These are phyloP conservation scores for Labeo rohita DNA, from an alignment of 2,113 vertebrate species.

Conservation along the genomic window DNA sequence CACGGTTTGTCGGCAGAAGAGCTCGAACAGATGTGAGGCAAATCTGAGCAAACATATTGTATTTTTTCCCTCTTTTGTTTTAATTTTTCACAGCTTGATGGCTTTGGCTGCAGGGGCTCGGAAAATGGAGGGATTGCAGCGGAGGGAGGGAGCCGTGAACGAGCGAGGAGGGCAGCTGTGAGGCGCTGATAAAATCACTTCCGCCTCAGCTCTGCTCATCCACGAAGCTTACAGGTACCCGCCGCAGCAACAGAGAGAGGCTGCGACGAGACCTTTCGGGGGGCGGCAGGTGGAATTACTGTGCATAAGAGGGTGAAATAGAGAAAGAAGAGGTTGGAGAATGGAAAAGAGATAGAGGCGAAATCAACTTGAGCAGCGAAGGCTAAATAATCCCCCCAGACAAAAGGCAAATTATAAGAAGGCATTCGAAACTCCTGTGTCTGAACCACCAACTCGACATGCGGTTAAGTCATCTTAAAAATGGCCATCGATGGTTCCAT, in stretches of 20 bases:
- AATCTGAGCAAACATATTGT: constrained; percentile 59
- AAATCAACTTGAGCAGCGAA: constrained; percentile 35
- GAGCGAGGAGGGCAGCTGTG: constrained; percentile 47
- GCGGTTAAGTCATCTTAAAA: background rate
- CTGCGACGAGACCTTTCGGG: constrained; percentile 30
- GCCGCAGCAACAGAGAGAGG: constrained; percentile 6
- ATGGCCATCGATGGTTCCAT: background rate
- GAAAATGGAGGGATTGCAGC: constrained; percentile 26
- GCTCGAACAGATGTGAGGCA: constrained; percentile 54
- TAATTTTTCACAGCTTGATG: constrained; percentile 60
- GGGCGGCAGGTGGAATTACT: constrained; percentile 46
- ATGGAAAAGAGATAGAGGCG: constrained; percentile 19
- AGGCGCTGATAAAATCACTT: constrained; percentile 54
- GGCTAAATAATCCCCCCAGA: constrained; percentile 27
- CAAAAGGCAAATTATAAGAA: background rate
- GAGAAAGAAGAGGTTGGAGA: constrained; percentile 54
- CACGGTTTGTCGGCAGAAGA: constrained; percentile 56
- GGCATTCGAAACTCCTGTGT: background rate
- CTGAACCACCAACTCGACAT: background rate
- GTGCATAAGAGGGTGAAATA: constrained; percentile 54
- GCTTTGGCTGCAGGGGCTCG: constrained; percentile 53
- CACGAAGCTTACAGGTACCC: constrained; percentile 46
- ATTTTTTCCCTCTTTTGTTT: constrained; percentile 62
- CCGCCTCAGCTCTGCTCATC: constrained; percentile 46
- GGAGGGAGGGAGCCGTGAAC: constrained; percentile 19